Conservation (phyloP, 1,140 invertebrate genomes). For the Laupala kohalensis region DNA sequence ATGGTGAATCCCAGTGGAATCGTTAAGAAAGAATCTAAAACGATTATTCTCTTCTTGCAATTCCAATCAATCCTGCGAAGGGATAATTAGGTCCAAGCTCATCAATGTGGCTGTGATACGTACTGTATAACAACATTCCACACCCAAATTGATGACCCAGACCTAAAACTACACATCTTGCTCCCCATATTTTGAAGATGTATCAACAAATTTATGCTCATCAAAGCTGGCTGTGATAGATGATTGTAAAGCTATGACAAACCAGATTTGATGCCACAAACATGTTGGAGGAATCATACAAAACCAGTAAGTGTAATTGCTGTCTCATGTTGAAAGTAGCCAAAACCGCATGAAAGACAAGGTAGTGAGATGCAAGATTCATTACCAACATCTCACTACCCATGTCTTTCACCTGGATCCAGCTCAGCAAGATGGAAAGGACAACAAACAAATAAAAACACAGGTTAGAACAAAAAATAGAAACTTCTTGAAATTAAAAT, state of each 20-base stretch:
- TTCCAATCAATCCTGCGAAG: not conserved
- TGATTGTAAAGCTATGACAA: slow-evolving; percentile 49
- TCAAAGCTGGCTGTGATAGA: slow-evolving; percentile 75
- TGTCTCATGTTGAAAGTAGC: not conserved
- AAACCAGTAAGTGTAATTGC: not conserved
- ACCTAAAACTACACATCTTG: slow-evolving; percentile 26
- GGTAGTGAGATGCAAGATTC: slow-evolving; percentile 67
- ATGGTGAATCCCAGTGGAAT: not conserved
- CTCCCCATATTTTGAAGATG: not conserved
- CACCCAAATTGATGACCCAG: slow-evolving; percentile 55
- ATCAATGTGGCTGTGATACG: slow-evolving; percentile 75
- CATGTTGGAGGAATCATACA: slow-evolving; percentile 21
- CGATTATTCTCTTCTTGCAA: not conserved
- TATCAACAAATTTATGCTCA: slow-evolving; percentile 47
- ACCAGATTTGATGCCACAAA: slow-evolving; percentile 58
- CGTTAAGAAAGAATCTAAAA: not conserved
- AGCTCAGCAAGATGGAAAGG: not conserved
- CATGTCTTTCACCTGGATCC: slow-evolving; percentile 69
- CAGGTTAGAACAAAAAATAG: no score
- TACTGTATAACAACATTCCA: slow-evolving; percentile 41
- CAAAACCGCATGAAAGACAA: slow-evolving; percentile 71
- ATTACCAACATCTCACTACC: slow-evolving; percentile 77
- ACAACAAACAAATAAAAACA: no score
- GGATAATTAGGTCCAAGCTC: slow-evolving; percentile 35
- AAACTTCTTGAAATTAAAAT: no score